Base-by-base conservation (phyloP, 2,113 vertebrate species). In the Marmota flaviventris region DNA sequence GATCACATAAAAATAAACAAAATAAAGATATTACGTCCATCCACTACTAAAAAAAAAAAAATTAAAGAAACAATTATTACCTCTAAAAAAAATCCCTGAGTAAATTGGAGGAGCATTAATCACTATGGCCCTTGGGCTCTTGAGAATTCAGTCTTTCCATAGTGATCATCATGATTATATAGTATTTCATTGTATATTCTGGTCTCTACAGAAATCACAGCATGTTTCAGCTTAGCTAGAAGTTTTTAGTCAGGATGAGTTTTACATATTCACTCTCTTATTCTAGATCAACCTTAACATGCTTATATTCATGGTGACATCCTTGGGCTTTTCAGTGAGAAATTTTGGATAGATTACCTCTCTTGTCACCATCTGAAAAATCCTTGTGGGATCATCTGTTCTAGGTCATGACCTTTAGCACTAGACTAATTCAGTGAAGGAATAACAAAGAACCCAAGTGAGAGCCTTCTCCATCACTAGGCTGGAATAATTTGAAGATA, bases 141-240 rank as follows among this genome's bases (percentile, higher is more conserved):
- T 83, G 70, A 63, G 37, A 93, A 67, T 5, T 61, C 84, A 76
- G 25, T 91, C 86, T 96, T 93, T 92, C 63, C 12, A 37, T 24
- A 56, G 56, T 76, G 73, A 91, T 81, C 86, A 88, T 76, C 72
- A 84, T 76, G 70, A 94, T 90, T 94, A 89, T n/a, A 78, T 61
- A 86, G 70, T 73, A 96, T 77, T 91, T 94, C 76, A 92, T 95
- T 84, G n/a, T 72, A 73, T 92, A 75, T 67, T 95, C 94, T 63
- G n/a, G 32, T 70, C 56, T 87, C 63, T 90, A 18, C 22, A 61
- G 87, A 97, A 89, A 88, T 63, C 84, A 14, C 29, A 90, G 48
- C 61, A 85, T 70, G 56, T 85, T 63, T 97, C n/a, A 91, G n/a
- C 45, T 96, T 78, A 78, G 34, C 78, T 83, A 85, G 37, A 85